Base-by-base conservation (phyloP, 2,113 vertebrate species). In the Grus americana region DNA sequence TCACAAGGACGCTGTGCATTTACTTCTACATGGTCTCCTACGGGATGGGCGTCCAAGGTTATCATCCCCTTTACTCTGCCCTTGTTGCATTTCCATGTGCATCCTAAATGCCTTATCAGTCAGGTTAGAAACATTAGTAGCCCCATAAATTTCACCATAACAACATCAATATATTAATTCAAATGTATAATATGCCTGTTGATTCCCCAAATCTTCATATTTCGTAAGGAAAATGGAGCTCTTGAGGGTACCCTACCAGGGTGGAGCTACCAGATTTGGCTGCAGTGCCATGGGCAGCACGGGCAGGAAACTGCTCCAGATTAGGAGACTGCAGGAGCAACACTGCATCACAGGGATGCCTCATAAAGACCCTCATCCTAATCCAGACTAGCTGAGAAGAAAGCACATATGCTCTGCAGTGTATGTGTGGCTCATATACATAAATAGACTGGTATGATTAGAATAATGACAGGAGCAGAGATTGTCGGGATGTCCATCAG, bases 1-100 rank as follows among this genome's bases (percentile, higher is more conserved):
- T 20, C 4, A 1, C 2, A 44, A 66, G 23, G 27, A 55, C 1
- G 0, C 3, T 18, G 10, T 27, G 5, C 5, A 30, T 87, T 71
- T 87, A 4, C 8, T 75, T 52, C 55, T 62, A 16, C 0, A 0
- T 30, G 1, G 9, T 47, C 8, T 88, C 23, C 40, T 44, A 7
- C 40, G 49, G 38, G 22, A 36, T 15, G 20, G 19, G 5, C 26
- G 44, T 34, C 29, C 34, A n/a, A 42, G 13, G 11, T 54, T 9
- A 5, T 26, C 0, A 46, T 30, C n/a, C 55, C 11, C 21, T 81
- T 57, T 32, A 34, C 34, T 52, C 44, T 72, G 36, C 22, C 46
- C 18, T 52, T 47, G 15, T 34, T 74, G 27, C 10, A 8, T 65
- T 57, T 86, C 62, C 29, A 11, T 10, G 10, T 72, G 6, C n/a